phyloP scores from a whole-genome alignment of 2,113 vertebrate species.

The Antechinus flavipes region DNA sequence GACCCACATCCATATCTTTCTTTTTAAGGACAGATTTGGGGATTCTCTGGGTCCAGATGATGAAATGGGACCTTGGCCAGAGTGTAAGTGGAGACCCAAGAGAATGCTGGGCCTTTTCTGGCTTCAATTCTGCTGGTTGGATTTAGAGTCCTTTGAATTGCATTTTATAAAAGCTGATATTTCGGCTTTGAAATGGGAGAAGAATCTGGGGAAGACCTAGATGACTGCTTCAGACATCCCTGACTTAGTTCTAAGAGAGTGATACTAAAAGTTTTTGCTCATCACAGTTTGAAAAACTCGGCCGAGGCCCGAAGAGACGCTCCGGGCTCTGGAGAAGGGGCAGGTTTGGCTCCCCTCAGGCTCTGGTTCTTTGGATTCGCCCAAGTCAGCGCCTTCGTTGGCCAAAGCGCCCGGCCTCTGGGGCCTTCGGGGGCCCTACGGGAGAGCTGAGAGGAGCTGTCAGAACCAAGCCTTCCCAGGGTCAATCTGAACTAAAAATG shows the following conservation, averaged over 20 bases:
- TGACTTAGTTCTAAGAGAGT: slow-evolving; percentile 43
- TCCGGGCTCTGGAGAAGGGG: slow-evolving; percentile 15
- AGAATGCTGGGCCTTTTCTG: slow-evolving; percentile 64
- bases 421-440: not conserved
- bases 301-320: slow-evolving; percentile 22
- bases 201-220: slow-evolving; percentile 52
- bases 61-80: slow-evolving; percentile 43
- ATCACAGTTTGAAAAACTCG: slow-evolving; percentile 29
- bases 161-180: slow-evolving; percentile 61
- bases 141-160: slow-evolving; percentile 60
- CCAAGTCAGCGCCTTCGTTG: not conserved
- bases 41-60: slow-evolving; percentile 58
- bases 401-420: not conserved
- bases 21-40: slow-evolving; percentile 66
- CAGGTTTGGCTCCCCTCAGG: not conserved
- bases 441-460: slow-evolving; percentile 23
- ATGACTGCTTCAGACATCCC: slow-evolving; percentile 37
- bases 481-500: not conserved
- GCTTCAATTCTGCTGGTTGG: slow-evolving; percentile 46
- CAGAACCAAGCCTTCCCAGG: slow-evolving; percentile 4
- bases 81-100: slow-evolving; percentile 55
- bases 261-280: slow-evolving; percentile 2
- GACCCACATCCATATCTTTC: slow-evolving; percentile 23
- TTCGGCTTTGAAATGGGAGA: slow-evolving; percentile 28
- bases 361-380: slow-evolving; percentile 17